Conservation (phyloP, 2,113 vertebrate species). For the Sorex araneus region DNA sequence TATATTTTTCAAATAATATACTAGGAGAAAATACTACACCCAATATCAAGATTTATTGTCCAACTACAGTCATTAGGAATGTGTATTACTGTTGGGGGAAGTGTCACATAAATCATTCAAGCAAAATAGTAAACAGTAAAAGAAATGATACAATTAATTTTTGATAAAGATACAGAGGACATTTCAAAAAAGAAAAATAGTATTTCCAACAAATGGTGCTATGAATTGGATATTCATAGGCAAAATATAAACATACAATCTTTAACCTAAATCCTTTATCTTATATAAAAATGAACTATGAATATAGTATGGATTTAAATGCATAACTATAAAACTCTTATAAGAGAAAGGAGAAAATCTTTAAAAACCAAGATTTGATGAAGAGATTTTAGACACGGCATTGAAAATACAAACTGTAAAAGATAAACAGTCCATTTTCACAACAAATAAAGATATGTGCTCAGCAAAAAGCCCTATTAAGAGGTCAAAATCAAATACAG, state of each 20-base stretch:
- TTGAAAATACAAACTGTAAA: neutral
- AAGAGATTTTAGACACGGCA: neutral
- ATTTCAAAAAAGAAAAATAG: neutral
- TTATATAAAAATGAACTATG: slow-evolving; percentile 7
- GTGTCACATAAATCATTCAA: neutral
- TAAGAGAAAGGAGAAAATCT: slow-evolving; percentile 13
- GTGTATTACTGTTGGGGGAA: neutral
- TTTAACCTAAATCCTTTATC: neutral
- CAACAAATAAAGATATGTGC: neutral
- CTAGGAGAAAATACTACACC: neutral
- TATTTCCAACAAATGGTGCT: slow-evolving; percentile 15
- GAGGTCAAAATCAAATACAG: neutral
- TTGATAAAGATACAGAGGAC: neutral
- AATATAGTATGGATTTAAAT: neutral
- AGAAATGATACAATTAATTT: neutral
- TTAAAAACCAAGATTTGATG: neutral
- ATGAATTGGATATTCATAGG: neutral
- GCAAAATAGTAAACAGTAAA: neutral
- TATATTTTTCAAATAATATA: slow-evolving; percentile 16
- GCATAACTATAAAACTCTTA: neutral
- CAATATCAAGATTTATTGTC: neutral
- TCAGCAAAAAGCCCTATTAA: neutral
- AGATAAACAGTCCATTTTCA: neutral
- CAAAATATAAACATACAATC: neutral
- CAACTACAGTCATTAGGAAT: neutral